Evolutionary conservation across 1,140 invertebrate species (phyloP).

Genomic region (Bombus haemorrhoidalis): DNA sequence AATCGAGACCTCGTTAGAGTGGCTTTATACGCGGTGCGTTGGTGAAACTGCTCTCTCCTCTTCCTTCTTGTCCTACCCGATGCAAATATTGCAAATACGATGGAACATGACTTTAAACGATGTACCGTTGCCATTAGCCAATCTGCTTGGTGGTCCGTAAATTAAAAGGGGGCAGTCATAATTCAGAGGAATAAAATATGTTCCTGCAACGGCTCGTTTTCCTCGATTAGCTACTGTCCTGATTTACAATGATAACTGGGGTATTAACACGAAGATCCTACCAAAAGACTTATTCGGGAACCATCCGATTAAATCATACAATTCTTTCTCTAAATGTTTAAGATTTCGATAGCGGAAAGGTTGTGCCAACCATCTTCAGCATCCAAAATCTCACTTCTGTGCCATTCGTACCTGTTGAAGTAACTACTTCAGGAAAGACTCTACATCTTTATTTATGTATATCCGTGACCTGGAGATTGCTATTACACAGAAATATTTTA

Average conservation of each 20-base stretch:
- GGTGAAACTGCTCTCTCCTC: slow-evolving; percentile 27
- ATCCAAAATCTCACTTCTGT: too few species aligned
- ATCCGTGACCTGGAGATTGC: too few species aligned
- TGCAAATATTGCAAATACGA: slow-evolving; percentile 28
- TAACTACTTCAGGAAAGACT: too few species aligned
- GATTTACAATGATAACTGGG: background rate
- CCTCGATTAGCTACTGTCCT: background rate
- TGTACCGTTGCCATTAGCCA: background rate
- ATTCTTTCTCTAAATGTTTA: too few species aligned
- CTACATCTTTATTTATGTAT: too few species aligned
- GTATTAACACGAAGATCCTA: background rate
- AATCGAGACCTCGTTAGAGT: slow-evolving; percentile 63
- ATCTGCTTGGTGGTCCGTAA: background rate
- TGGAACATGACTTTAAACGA: slow-evolving; percentile 11
- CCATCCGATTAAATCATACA: background rate
- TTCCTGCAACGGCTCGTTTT: background rate
- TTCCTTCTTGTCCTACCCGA: background rate
- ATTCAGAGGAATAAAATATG: background rate
- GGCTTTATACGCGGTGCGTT: slow-evolving; percentile 45
- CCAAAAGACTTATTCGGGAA: background rate
- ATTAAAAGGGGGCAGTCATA: background rate
- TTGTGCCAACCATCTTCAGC: too few species aligned
- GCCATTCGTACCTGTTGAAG: too few species aligned
- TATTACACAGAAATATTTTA: too few species aligned
- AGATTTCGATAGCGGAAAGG: too few species aligned